Percentiles rank a stretch among this genome's conserved stretches.
Conservation (phyloP, 1,140 invertebrate species). For the Latrodectus geometricus region DNA sequence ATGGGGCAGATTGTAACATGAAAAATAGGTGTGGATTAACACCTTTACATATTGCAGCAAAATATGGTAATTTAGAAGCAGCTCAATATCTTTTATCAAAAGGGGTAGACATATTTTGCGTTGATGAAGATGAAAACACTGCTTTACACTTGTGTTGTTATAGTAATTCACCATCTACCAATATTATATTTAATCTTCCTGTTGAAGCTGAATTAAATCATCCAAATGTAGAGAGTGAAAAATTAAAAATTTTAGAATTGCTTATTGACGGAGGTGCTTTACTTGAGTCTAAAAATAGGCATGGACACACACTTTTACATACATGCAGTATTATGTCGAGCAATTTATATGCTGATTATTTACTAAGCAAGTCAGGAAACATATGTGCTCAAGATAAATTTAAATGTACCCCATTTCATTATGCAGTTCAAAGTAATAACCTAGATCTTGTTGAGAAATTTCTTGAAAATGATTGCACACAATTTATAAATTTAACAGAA, state of each 20-base stretch:
- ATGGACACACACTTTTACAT: not conserved
- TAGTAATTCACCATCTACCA: not conserved
- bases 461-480: not conserved
- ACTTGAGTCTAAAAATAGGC: not conserved
- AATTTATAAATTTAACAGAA: not conserved
- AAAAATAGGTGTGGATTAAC: conserved; percentile 26
- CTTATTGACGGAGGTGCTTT: not conserved
- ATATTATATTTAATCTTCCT: not conserved
- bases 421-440: not conserved
- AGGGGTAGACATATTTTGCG: not conserved
- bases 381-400: not conserved
- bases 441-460: not conserved
- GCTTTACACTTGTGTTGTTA: not conserved
- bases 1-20: conserved; percentile 34
- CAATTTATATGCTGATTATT: not conserved
- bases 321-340: not conserved
- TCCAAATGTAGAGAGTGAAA: not conserved
- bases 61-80: not conserved
- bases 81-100: not conserved
- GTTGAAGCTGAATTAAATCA: not conserved
- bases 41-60: conserved; percentile 83
- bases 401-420: not conserved
- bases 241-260: not conserved
- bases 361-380: not conserved
- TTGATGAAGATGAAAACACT: not conserved